Evolutionary conservation across 2,113 vertebrate genomes (phyloP).

Genomic region (Proteles cristata): DNA sequence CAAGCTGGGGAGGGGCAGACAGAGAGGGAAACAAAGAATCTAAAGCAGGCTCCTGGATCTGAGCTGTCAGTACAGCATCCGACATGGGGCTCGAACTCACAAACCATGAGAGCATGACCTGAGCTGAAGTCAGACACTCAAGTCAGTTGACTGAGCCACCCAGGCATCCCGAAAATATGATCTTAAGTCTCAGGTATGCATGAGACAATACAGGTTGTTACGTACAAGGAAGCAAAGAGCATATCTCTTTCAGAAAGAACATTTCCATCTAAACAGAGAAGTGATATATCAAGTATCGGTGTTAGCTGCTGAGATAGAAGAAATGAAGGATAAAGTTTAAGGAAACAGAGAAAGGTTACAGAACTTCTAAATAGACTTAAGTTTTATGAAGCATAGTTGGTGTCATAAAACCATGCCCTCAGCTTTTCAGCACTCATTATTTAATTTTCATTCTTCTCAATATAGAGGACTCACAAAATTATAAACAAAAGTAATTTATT

Average conservation of each 20-base stretch:
- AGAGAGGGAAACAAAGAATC: no score
- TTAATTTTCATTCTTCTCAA: constrained; percentile 20
- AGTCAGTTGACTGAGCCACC: no score
- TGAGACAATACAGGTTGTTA: neutral
- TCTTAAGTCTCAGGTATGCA: neutral
- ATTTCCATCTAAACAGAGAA: neutral
- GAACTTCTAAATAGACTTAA: constrained; percentile 34
- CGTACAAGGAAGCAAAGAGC: neutral
- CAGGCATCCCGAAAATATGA: neutral
- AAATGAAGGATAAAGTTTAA: neutral
- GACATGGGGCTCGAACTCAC: no score
- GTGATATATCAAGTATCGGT: neutral
- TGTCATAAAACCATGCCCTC: neutral
- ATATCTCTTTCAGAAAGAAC: neutral
- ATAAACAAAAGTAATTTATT: constrained; percentile 24
- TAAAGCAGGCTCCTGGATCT: no score
- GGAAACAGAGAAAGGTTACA: neutral
- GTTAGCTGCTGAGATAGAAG: neutral
- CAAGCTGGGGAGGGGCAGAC: no score
- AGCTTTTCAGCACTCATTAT: neutral
- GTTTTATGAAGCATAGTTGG: neutral
- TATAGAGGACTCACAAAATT: neutral
- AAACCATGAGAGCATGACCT: no score
- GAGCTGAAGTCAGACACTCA: no score
- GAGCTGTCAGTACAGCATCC: no score